Conservation (phyloP, 1,140 invertebrate genomes). For the Zaprionus ornatus region DNA sequence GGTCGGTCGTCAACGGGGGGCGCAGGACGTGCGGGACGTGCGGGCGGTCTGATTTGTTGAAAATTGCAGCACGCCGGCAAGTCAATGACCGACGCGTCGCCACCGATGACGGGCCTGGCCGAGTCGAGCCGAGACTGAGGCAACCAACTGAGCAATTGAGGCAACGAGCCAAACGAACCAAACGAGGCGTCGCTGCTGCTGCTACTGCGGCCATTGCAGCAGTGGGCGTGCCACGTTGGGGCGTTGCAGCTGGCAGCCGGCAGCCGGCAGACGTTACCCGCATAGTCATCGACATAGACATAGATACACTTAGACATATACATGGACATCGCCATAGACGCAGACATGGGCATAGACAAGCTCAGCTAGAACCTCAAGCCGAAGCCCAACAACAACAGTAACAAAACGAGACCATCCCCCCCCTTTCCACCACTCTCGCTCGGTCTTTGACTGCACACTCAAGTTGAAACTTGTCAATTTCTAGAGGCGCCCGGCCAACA, state of each 20-base stretch:
- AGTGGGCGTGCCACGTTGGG: conserved; percentile 29
- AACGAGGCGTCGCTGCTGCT: conserved; percentile 24
- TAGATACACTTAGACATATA: conserved; percentile 12
- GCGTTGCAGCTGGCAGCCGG: conserved; percentile 34
- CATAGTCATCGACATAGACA: conserved; percentile 28
- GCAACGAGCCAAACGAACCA: conserved; percentile 8
- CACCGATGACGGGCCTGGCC: neutral
- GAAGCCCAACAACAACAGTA: neutral
- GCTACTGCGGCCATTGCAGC: conserved; percentile 34
- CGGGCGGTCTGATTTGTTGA: conserved; percentile 34
- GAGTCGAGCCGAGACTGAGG: neutral
- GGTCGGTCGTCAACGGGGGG: neutral
- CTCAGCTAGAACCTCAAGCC: conserved; percentile 15
- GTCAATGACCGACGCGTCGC: conserved; percentile 64
- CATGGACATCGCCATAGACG: conserved; percentile 7
- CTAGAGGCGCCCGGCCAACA: conserved; percentile 40
- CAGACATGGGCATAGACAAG: conserved; percentile 1
- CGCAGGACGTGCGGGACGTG: neutral
- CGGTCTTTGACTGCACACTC: conserved; percentile 78
- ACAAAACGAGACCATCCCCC: neutral
- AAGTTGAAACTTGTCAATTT: conserved; percentile 79
- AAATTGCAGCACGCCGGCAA: conserved; percentile 66
- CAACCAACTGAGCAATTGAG: conserved; percentile 17
- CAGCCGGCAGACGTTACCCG: conserved; percentile 24
- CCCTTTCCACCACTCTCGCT: neutral